Evolutionary conservation across 2,113 vertebrate species (phyloP).

Genomic region (Axis porcinus): DNA sequence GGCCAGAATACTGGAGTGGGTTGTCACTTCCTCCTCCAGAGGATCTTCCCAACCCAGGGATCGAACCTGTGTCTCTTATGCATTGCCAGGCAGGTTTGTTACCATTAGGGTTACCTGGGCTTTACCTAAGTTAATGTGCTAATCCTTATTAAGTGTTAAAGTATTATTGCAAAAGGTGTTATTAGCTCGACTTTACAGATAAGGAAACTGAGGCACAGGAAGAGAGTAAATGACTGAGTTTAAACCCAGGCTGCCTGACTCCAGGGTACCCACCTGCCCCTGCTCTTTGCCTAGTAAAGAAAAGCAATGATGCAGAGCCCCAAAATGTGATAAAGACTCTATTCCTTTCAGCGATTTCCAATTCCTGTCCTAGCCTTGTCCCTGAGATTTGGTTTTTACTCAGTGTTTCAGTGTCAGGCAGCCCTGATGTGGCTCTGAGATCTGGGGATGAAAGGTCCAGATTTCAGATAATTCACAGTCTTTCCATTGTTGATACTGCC

Average conservation of each 20-base stretch:
- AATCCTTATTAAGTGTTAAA: background rate
- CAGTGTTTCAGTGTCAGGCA: background rate
- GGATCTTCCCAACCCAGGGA: background rate
- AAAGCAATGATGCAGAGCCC: accelerated
- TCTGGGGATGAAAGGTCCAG: background rate
- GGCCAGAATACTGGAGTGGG: background rate
- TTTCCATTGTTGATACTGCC: background rate
- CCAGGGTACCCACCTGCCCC: background rate
- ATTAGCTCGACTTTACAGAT: background rate
- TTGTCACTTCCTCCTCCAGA: background rate
- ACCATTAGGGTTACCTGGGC: background rate
- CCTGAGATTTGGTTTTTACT: background rate
- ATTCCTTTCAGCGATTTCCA: accelerated
- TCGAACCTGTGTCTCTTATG: background rate
- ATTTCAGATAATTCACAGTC: background rate
- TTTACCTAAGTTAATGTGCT: background rate
- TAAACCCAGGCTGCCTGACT: background rate
- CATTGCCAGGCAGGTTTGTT: background rate
- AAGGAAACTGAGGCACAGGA: background rate
- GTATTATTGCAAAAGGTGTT: background rate
- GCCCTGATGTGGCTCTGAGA: background rate
- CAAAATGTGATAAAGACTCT: accelerated
- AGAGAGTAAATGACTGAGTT: background rate
- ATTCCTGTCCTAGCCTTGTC: background rate
- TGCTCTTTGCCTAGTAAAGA: background rate